Percentiles rank a stretch among this genome's conserved stretches.
These are phyloP conservation scores for Adelosebastes latens DNA, from an alignment of 2,797 vertebrate genomes.

Conservation along the genomic window DNA sequence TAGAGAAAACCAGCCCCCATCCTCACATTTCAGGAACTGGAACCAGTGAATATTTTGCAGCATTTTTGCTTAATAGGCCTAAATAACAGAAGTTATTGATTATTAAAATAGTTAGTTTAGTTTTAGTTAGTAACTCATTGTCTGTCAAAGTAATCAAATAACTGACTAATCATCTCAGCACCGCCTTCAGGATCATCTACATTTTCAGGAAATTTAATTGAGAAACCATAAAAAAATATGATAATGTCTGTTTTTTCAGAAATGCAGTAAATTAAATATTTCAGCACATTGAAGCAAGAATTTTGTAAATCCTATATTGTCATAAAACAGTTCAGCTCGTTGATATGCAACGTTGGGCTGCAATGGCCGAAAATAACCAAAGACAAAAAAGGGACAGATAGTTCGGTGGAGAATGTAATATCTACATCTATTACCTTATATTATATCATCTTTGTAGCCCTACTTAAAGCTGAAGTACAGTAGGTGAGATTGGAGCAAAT, in stretches of 20 bases:
- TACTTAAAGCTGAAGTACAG: no score
- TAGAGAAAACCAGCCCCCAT: background rate
- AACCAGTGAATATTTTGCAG: background rate
- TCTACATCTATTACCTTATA: background rate
- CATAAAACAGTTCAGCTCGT: background rate
- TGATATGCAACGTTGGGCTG: background rate
- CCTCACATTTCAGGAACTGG: background rate
- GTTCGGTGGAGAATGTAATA: background rate
- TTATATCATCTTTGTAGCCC: background rate
- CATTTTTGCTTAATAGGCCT: background rate
- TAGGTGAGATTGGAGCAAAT: no score
- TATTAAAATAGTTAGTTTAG: background rate
- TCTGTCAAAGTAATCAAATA: background rate
- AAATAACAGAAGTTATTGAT: background rate
- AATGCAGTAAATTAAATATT: constrained; percentile 5
- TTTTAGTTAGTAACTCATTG: no score
- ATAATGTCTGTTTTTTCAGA: background rate
- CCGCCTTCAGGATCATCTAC: background rate
- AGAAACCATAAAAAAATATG: background rate
- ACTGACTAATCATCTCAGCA: background rate
- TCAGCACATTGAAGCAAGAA: background rate
- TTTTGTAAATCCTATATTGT: background rate
- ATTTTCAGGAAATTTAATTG: background rate
- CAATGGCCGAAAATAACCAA: background rate
- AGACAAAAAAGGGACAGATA: background rate